Evolutionary conservation across 2,888 invertebrate genomes (phyloP), one percentile per base, ranked within the genome.

Genomic region (Synergus itoensis): DNA sequence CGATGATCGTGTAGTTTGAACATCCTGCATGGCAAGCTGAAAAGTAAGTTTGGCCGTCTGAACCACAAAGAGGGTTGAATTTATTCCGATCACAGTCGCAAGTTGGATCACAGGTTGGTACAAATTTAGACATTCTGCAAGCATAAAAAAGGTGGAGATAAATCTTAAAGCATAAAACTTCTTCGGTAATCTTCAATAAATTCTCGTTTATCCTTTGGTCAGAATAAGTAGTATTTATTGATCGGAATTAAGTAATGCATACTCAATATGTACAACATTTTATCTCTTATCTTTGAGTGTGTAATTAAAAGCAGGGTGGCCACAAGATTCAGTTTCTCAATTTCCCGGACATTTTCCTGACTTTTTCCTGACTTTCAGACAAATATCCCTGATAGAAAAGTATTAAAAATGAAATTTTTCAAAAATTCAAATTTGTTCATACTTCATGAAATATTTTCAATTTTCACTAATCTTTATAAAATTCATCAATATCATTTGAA

Each of bases 21-120:
- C 98, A 98, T 64, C 98, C 98, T 76, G 98, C 98, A 90, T 97
- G 96, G 92, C 98, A 98, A 73, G 98, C 96, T 28, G 98, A 97
- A 88, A 97, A 95, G 91, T 98, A 98, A 5, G 97, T 98, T 89
- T 93, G 95, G 11, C 96, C 95, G 90, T 97, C 96, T 89, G 95
- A 94, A 75, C 97, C 97, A 89, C 98, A 98, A 77, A 98, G 95
- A 2, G 98, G 98, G 82, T 95, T 95, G 92, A 97, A 98, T 85
- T 96, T 95, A 84, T 95, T 95, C 84, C 94, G 94, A 90, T 95
- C 95, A 91, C 98, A 98, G 86, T 94, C 94, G 89, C 98, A 98
- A 73, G 93, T 93, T 53, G 93, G 89, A 86, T 95, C 95, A 92
- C 97, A 97, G 36, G 93, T 94, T 57, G 94, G 94, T 86, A 94